Base-by-base conservation (phyloP, 2,888 invertebrate genomes). In the Thereva unica region DNA sequence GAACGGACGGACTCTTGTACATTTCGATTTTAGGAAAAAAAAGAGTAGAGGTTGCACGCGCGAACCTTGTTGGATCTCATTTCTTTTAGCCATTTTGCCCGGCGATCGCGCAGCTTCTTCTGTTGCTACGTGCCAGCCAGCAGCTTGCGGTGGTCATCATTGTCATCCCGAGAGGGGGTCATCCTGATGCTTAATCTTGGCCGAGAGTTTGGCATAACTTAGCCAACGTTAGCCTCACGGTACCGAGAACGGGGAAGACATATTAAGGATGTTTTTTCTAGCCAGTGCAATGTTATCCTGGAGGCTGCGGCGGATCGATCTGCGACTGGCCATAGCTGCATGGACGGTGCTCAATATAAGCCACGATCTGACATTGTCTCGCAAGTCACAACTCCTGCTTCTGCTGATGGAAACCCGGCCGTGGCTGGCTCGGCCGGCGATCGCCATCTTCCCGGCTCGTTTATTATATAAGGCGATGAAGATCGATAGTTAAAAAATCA, bases 291-390 rank as follows among this genome's bases (percentile, higher is more conserved):
- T n/a, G n/a, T n/a, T 23, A 23, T 23, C 23, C 23, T 23, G 23
- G 1, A 23, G 1, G 23, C 23, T 23, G 23, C 23, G 1, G 23
- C 23, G 23, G 23, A 23, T 23, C 23, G 23, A 41, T 44, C 44
- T 7, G 12, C 41, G 42, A 50, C 65, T 65, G 54, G 68, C 68
- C 68, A 47, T 65, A 68, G 65, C 65, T 65, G 59, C 64, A 65
- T 65, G 68, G 68, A 64, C 68, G 64, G 45, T 67, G 64, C 64
- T 68, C 65, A 54, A 65, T 65, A 68, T 68, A 68, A 68, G 65
- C 65, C 68, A 68, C 68, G 68, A 68, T 64, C 68, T 68, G 68
- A 68, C 68, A 68, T 65, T 68, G 68, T 65, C 68, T 65, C 68
- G 59, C 65, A 65, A 65, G 54, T 45, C 65, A 65, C 54, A 59